Percentiles rank a stretch among this genome's conserved stretches.
Conservation (phyloP, 2,888 invertebrate genomes). For the Troides oblongomaculatus region DNA sequence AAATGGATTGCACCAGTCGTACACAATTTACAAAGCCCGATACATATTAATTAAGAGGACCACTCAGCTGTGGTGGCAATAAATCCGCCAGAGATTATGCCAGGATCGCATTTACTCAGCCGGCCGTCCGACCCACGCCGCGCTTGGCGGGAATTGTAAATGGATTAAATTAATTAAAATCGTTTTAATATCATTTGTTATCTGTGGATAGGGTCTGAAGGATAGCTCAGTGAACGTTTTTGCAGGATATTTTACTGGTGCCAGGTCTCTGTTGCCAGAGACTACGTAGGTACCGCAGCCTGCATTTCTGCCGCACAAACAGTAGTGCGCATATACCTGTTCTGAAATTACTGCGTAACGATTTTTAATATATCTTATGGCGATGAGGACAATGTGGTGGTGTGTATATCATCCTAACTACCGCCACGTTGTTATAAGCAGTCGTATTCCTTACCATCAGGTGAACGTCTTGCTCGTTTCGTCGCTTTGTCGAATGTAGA, state of each 20-base stretch:
- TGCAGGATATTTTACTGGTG: background rate
- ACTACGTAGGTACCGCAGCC: too few relatives aligned
- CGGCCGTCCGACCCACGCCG: conserved; percentile 29
- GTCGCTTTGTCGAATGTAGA: too few relatives aligned
- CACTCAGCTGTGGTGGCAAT: conserved; percentile 39
- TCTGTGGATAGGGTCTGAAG: background rate
- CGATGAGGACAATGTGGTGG: too few relatives aligned
- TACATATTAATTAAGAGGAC: conserved; percentile 45
- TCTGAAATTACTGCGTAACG: too few relatives aligned
- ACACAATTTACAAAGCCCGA: conserved; percentile 31
- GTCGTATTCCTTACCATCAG: too few relatives aligned
- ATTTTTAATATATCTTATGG: too few relatives aligned
- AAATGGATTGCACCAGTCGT: conserved; percentile 31
- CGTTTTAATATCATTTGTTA: conserved; percentile 17
- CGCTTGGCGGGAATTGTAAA: conserved; percentile 36
- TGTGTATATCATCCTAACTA: too few relatives aligned
- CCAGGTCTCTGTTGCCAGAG: too few relatives aligned
- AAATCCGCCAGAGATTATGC: conserved; percentile 40
- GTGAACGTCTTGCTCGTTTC: too few relatives aligned
- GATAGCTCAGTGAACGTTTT: background rate
- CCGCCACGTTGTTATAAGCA: too few relatives aligned
- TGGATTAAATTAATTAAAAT: conserved; percentile 31
- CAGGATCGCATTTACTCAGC: conserved; percentile 29
- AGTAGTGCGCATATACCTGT: too few relatives aligned
- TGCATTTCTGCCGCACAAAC: too few relatives aligned